Conservation (phyloP, 2,113 vertebrate species). For the Naja naja region DNA sequence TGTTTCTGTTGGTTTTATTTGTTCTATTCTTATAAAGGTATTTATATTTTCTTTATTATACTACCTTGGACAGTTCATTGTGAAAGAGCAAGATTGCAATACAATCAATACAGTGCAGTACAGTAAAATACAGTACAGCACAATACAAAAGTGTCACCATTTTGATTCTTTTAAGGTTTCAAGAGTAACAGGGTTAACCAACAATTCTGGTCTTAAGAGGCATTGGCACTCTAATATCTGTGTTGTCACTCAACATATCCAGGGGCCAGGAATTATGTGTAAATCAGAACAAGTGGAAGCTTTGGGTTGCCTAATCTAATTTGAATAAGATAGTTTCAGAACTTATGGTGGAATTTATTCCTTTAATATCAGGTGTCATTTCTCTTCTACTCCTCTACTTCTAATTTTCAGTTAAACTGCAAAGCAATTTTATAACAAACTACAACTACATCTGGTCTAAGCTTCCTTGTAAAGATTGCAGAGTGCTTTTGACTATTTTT, state of each 20-base stretch:
- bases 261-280: neutral
- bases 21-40: neutral
- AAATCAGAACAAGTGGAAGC: neutral
- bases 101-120: too few species aligned
- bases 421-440: neutral
- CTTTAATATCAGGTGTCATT: neutral
- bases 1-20: neutral
- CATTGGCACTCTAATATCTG: neutral
- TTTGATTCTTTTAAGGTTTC: neutral
- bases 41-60: neutral
- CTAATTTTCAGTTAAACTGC: neutral
- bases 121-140: too few species aligned
- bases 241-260: neutral
- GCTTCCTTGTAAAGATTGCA: neutral
- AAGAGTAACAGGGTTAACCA: neutral
- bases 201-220: neutral
- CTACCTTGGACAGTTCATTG: neutral
- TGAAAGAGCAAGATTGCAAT: neutral
- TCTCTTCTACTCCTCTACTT: neutral
- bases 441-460: neutral
- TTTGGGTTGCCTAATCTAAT: neutral
- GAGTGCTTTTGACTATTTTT: neutral
- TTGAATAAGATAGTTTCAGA: neutral
- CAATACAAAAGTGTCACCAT: neutral
- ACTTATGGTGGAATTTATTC: neutral